These are phyloP conservation scores for Tortricodes alternella DNA, from an alignment of 2,888 invertebrate genomes.

Conservation along the genomic window DNA sequence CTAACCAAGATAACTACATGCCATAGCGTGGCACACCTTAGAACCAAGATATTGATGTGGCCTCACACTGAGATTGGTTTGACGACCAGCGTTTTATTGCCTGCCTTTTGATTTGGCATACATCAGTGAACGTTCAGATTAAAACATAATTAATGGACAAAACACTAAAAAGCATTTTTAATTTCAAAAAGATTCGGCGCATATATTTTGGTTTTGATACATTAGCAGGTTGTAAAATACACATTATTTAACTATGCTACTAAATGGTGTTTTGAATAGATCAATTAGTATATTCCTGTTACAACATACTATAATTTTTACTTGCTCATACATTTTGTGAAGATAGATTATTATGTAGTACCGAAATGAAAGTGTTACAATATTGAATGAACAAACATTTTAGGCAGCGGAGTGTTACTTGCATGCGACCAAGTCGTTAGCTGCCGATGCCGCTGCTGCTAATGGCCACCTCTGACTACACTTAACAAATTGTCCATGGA, in stretches of 20 bases:
- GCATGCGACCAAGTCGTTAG: conserved; percentile 73
- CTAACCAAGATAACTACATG: conserved; percentile 29
- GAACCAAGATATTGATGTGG: conserved; percentile 2
- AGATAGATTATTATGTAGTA: neutral
- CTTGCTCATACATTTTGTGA: too few relatives aligned
- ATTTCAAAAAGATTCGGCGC: too few relatives aligned
- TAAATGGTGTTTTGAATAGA: too few relatives aligned
- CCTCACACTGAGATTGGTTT: neutral
- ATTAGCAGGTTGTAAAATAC: too few relatives aligned
- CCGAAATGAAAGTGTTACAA: conserved; percentile 14
- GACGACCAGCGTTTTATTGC: neutral
- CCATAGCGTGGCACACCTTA: conserved; percentile 18
- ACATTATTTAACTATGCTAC: too few relatives aligned
- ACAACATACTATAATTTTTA: too few relatives aligned
- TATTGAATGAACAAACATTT: conserved; percentile 54
- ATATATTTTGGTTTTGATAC: too few relatives aligned
- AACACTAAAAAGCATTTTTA: too few relatives aligned
- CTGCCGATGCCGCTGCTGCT: conserved; percentile 40
- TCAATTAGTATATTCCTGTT: too few relatives aligned
- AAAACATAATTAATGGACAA: too few relatives aligned
- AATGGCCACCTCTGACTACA: conserved; percentile 63
- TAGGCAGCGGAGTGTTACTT: conserved; percentile 40
- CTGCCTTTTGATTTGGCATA: neutral
- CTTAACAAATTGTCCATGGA: conserved; percentile 69
- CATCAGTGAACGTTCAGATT: too few relatives aligned